A percentile compares a stretch with the other conserved stretches of the same genome.
Evolutionary conservation across 2,797 vertebrate species (phyloP).

Genomic region (Urosaurus nigricauda): DNA sequence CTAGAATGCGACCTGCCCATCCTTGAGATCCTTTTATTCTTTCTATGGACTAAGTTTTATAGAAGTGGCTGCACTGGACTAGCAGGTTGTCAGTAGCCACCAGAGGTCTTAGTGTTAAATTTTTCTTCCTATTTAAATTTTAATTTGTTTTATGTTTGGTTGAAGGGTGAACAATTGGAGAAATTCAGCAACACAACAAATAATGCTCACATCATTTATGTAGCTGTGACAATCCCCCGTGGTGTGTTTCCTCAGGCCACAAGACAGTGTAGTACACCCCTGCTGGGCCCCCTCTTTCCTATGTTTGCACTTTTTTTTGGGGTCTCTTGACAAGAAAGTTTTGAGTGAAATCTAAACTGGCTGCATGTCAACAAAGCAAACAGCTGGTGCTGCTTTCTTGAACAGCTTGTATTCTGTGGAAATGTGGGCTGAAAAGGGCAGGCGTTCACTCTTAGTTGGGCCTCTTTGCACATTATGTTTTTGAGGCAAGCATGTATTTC

Average conservation of each 20-base stretch:
- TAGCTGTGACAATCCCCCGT: background rate
- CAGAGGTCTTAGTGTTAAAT: background rate
- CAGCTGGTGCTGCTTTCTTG: constrained; percentile 23
- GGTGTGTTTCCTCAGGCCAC: background rate
- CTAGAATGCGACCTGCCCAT: background rate
- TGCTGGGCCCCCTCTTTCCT: constrained; percentile 16
- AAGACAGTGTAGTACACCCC: background rate
- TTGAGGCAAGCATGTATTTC: background rate
- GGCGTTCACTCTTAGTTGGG: background rate
- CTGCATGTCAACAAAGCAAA: constrained; percentile 16
- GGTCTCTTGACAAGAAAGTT: constrained; percentile 25
- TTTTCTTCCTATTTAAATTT: background rate
- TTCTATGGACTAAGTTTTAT: background rate
- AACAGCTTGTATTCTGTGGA: constrained; percentile 25
- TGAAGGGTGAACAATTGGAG: background rate
- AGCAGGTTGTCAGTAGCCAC: background rate
- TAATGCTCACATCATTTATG: background rate
- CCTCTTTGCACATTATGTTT: constrained; percentile 15
- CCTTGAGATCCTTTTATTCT: background rate
- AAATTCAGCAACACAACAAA: background rate
- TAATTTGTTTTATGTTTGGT: background rate
- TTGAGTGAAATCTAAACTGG: constrained; percentile 29
- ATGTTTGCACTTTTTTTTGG: constrained; percentile 22
- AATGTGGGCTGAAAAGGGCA: constrained; percentile 21
- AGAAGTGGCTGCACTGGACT: background rate